A percentile compares a stretch with the other conserved stretches of the same genome.
Evolutionary conservation across 2,888 invertebrate genomes (phyloP).

Genomic region (Biston stratarius): DNA sequence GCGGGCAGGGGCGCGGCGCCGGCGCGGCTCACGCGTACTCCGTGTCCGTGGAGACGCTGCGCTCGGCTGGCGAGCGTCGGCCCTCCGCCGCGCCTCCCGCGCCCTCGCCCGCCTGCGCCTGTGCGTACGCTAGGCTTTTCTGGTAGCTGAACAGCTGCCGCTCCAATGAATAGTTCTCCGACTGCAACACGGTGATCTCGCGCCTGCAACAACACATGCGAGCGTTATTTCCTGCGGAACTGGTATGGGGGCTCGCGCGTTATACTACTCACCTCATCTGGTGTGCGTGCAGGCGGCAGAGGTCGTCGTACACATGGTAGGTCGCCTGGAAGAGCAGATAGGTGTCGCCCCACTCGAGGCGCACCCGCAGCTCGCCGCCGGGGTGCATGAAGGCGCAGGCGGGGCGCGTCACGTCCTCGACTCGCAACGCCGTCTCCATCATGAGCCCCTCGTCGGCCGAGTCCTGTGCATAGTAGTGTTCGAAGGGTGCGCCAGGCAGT

Average conservation of each 20-base stretch:
- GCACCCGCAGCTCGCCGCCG: conserved; percentile 90
- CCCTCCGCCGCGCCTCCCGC: conserved; percentile 67
- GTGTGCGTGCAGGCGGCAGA: conserved; percentile 92
- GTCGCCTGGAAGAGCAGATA: conserved; percentile 93
- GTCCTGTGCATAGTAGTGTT: conserved; percentile 93
- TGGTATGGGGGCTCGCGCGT: not conserved
- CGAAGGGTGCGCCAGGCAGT: conserved; percentile 91
- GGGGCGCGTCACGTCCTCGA: conserved; percentile 90
- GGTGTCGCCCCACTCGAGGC: conserved; percentile 94
- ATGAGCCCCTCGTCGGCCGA: conserved; percentile 92
- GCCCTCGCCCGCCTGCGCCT: conserved; percentile 87
- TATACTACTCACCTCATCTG: conserved; percentile 90
- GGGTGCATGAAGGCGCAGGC: conserved; percentile 90
- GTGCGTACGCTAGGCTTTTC: conserved; percentile 91
- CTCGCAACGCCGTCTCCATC: conserved; percentile 92
- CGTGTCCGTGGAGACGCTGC: conserved; percentile 89
- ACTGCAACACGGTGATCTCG: conserved; percentile 92
- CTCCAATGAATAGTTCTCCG: conserved; percentile 94
- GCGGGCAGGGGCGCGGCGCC: conserved; percentile 27
- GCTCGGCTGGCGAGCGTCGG: conserved; percentile 84
- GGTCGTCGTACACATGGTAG: conserved; percentile 94
- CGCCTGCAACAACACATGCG: conserved; percentile 82
- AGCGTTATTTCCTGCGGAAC: not conserved
- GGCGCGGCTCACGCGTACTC: conserved; percentile 89
- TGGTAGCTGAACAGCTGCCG: conserved; percentile 94